Evolutionary conservation across 2,113 vertebrate genomes (phyloP).

Genomic region (Tympanuchus pallidicinctus): DNA sequence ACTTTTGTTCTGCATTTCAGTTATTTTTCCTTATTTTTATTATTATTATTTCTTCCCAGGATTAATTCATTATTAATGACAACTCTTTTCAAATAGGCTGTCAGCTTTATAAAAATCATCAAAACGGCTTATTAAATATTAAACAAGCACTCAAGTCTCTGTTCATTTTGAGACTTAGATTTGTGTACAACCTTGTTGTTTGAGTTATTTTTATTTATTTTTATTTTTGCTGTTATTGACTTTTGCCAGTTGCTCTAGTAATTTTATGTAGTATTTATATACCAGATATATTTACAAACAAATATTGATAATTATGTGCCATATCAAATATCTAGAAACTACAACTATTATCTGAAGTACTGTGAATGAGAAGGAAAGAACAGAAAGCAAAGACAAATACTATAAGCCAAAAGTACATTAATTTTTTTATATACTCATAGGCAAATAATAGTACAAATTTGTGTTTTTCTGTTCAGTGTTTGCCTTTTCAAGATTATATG

Average conservation of each 20-base stretch:
- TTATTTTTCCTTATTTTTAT: background rate
- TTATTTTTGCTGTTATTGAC: background rate
- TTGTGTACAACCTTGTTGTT: background rate
- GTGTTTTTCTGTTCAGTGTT: background rate
- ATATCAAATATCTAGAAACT: background rate
- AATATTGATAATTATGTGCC: background rate
- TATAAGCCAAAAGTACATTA: background rate
- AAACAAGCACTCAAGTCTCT: background rate
- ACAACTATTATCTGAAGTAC: background rate
- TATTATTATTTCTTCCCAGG: background rate
- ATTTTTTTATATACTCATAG: background rate
- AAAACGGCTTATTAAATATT: conserved; percentile 56
- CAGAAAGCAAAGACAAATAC: background rate
- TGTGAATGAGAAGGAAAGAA: background rate
- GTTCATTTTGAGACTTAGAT: background rate
- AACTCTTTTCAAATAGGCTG: background rate
- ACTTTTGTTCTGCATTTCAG: background rate
- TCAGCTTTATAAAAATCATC: background rate
- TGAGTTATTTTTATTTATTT: background rate
- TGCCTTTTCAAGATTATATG: background rate
- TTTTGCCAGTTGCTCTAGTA: background rate
- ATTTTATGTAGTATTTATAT: background rate
- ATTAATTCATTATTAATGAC: conserved; percentile 18
- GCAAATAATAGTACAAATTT: background rate
- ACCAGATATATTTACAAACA: too few species aligned